These are phyloP conservation scores for Myripristis jacobus DNA, from an alignment of 2,797 vertebrate species.

Conservation along the genomic window DNA sequence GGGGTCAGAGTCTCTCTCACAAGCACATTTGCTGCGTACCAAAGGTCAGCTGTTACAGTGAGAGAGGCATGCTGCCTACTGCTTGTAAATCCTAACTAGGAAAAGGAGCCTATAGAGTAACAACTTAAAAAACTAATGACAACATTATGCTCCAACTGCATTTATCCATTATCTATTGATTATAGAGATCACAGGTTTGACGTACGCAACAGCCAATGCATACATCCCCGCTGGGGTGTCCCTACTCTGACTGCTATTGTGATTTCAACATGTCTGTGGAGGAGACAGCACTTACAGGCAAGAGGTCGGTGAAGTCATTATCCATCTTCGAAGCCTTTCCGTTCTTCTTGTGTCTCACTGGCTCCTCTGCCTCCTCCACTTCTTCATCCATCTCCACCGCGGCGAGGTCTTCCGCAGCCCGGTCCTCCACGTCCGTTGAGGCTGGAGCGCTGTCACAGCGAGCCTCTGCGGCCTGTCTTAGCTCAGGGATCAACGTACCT, in stretches of 20 bases:
- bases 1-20: neutral
- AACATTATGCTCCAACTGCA: neutral
- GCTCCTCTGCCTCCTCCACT: constrained; percentile 79
- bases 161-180: neutral
- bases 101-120: neutral
- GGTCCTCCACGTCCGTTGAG: constrained; percentile 45
- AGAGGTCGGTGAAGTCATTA: constrained; percentile 88
- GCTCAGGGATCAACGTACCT: constrained; percentile 81
- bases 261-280: neutral
- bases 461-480: constrained; percentile 85
- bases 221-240: no score
- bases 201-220: no score
- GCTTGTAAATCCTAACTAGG: neutral
- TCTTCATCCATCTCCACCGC: constrained; percentile 73
- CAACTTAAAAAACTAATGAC: neutral
- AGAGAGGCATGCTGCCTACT: neutral
- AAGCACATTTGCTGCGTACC: neutral
- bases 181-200: neutral
- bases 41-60: constrained; percentile 8
- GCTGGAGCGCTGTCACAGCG: constrained; percentile 52
- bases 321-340: constrained; percentile 74
- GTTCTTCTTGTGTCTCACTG: constrained; percentile 77
- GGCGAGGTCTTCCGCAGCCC: constrained; percentile 16
- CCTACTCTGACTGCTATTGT: no score
- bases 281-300: constrained; percentile 87